Evolutionary conservation across 2,113 vertebrate species (phyloP).

Genomic region (Phalacrocorax pelagicus): DNA sequence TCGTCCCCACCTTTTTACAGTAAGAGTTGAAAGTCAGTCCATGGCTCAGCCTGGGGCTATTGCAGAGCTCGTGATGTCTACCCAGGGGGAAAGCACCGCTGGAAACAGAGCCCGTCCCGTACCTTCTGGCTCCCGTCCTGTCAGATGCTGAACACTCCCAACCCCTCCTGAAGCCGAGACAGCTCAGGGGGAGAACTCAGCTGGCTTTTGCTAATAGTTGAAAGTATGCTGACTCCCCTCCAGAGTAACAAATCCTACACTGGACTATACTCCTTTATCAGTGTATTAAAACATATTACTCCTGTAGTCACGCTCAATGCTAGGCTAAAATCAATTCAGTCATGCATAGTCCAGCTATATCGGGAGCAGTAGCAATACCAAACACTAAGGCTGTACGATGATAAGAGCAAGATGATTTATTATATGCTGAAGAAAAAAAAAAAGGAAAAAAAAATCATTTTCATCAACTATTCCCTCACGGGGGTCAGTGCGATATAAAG

Average conservation of each 20-base stretch:
- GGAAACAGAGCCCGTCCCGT: neutral
- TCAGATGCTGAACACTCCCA: neutral
- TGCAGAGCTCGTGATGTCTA: neutral
- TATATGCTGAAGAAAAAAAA: neutral
- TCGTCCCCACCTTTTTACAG: neutral
- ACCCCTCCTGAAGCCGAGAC: neutral
- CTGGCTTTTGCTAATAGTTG: neutral
- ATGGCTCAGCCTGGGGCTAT: neutral
- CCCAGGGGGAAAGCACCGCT: neutral
- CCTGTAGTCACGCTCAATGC: neutral
- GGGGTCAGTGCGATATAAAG: slow-evolving; percentile 50
- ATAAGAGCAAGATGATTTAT: slow-evolving; percentile 65
- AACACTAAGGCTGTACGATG: neutral
- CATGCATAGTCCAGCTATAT: neutral
- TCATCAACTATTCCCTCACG: slow-evolving; percentile 30
- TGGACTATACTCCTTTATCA: neutral
- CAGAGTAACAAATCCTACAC: neutral
- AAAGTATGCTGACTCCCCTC: neutral
- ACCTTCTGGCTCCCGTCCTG: neutral
- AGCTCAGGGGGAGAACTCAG: neutral
- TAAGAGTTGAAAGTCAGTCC: neutral
- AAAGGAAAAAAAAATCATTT: neutral
- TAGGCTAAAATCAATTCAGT: neutral
- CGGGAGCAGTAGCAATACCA: neutral
- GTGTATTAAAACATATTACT: neutral